Conservation (phyloP, 2,888 invertebrate species). For the Autographa gamma region DNA sequence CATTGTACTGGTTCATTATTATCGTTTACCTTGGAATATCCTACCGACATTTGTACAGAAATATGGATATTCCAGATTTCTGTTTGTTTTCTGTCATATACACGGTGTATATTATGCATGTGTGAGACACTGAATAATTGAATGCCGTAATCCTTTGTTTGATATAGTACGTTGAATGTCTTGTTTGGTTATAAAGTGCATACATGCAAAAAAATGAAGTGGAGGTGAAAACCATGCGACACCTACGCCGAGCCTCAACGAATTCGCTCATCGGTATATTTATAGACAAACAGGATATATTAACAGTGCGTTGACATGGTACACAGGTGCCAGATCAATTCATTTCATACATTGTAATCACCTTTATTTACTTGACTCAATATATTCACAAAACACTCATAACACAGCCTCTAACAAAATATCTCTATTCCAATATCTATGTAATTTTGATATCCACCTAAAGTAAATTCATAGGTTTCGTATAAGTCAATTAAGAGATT, state of each 20-base stretch:
- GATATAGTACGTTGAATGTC: slow-evolving; percentile 15
- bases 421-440: not conserved
- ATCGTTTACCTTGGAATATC: slow-evolving; percentile 37
- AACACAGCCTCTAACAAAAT: not conserved
- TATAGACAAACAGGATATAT: slow-evolving; percentile 75
- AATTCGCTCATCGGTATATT: slow-evolving; percentile 69
- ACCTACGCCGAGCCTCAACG: slow-evolving; percentile 58
- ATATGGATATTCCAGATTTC: slow-evolving; percentile 22
- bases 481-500: slow-evolving; percentile 3
- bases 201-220: slow-evolving; percentile 30
- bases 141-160: slow-evolving; percentile 29
- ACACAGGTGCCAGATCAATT: slow-evolving; percentile 66
- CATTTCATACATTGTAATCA: slow-evolving; percentile 60
- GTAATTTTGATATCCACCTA: not conserved
- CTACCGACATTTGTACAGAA: slow-evolving; percentile 20
- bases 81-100: slow-evolving; percentile 35
- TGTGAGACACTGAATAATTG: slow-evolving; percentile 16
- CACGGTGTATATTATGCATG: slow-evolving; percentile 19
- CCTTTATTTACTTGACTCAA: slow-evolving; percentile 51
- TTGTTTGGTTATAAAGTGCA: slow-evolving; percentile 40
- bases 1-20: slow-evolving; percentile 22
- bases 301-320: slow-evolving; percentile 72
- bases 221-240: slow-evolving; percentile 48
- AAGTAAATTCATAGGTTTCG: slow-evolving; percentile 1
- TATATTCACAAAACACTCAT: slow-evolving; percentile 32